These are phyloP conservation scores for Zaprionus davidi DNA, from an alignment of 1,140 invertebrate genomes.

Conservation along the genomic window DNA sequence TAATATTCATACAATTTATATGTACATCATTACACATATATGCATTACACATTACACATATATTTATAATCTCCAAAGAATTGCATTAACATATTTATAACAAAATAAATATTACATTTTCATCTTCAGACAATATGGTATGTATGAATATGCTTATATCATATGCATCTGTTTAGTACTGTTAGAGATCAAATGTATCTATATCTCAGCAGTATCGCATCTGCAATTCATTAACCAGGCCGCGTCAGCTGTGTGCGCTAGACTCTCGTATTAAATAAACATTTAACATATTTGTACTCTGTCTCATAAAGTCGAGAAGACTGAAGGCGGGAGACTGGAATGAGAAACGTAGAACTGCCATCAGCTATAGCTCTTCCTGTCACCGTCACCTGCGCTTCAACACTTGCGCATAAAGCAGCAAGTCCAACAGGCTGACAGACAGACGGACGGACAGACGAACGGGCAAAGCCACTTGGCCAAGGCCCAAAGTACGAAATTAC, in stretches of 20 bases:
- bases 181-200: background rate
- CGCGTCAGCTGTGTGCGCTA: conserved; percentile 11
- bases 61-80: background rate
- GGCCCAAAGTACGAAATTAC: conserved; percentile 58
- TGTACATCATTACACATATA: background rate
- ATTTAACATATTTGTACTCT: conserved; percentile 11
- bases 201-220: background rate
- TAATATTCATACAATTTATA: background rate
- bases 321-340: background rate
- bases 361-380: conserved; percentile 46
- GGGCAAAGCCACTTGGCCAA: conserved; percentile 47
- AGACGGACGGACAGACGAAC: background rate
- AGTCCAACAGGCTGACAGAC: background rate
- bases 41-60: no score
- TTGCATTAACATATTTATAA: background rate
- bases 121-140: no score
- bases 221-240: conserved; percentile 30
- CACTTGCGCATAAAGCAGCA: conserved; percentile 71
- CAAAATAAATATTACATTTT: background rate
- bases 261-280: conserved; percentile 5
- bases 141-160: background rate
- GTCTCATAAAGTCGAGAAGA: background rate
- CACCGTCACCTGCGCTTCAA: conserved; percentile 74
- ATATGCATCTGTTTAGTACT: background rate
- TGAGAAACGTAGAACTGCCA: conserved; percentile 7